Conservation (phyloP, 2,113 vertebrate species). For the Struthidea cinerea region DNA sequence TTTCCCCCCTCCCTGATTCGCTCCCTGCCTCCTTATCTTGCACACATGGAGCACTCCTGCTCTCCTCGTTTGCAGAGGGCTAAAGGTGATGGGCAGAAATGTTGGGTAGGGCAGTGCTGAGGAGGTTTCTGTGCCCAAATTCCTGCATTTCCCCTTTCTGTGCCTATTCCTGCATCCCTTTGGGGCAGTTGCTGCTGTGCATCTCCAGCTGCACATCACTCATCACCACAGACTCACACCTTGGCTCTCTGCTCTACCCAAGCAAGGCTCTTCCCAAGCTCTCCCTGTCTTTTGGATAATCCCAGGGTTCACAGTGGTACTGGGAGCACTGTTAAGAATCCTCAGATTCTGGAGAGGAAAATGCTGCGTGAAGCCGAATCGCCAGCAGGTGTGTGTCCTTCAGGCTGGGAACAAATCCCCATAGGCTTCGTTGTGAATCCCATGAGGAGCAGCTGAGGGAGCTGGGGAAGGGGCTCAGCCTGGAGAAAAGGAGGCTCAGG, state of each 20-base stretch:
- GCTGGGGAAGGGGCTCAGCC: not conserved
- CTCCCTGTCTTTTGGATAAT: not conserved
- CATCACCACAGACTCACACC: not conserved
- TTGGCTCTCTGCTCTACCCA: not conserved
- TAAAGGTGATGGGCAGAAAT: not conserved
- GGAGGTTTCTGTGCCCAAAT: not conserved
- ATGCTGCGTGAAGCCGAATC: not conserved
- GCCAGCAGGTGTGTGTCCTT: not conserved
- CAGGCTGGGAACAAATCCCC: not conserved
- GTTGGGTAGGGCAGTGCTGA: not conserved
- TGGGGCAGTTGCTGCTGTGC: not conserved
- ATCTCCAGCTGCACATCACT: not conserved
- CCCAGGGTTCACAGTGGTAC: fast-evolving
- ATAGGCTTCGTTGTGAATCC: not conserved
- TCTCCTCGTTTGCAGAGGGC: not conserved
- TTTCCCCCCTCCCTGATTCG: not conserved
- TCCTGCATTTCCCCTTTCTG: not conserved
- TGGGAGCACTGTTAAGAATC: not conserved
- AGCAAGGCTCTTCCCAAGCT: not conserved
- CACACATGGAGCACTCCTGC: fast-evolving
- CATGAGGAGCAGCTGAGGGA: not conserved
- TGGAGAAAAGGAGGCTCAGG: not conserved
- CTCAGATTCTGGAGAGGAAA: not conserved
- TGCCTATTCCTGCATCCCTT: not conserved
- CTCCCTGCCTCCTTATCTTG: not conserved